Evolutionary conservation across 2,888 invertebrate species (phyloP), one percentile per base, ranked within the genome.

Genomic region (Drosophila anomelani): DNA sequence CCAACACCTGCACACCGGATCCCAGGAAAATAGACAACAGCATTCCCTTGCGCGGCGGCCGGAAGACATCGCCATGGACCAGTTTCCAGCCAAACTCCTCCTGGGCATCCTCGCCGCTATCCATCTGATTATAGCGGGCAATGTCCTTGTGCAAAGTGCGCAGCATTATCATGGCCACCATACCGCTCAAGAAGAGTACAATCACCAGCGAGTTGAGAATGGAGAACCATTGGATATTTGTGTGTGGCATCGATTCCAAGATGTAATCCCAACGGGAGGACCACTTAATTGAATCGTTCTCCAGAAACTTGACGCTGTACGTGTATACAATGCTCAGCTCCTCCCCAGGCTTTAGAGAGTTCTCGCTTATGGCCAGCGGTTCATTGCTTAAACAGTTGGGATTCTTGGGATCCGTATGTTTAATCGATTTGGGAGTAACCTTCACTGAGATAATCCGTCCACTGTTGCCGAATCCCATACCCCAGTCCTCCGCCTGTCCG

Each of bases 261-360:
- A 99, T 99, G 92, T 99, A 99, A 93, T 99, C 99, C 99, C 99
- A 99, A 89, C 99, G 95, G 0, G 98, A 99, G 0, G 98, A 98
- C 99, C 99, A 99, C 93, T 98, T 98, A 15, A 98, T 96, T 0
- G 95, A 94, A 92, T 97, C 95, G 88, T 97, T 96, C 90, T 94
- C 94, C 87, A 94, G 93, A 92, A 97, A 99, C 29, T 93, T 95
- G 0, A 99, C 95, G 8, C 96, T 95, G 93, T 99, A 99, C 0
- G 98, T 95, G 93, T 99, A 99, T 0, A 94, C 94, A 41, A 99
- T 95, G 44, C 94, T 93, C 63, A 97, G 93, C 59, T 92, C 79
- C 91, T 93, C 81, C 85, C 94, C 91, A 75, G 91, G 84, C 73
- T 92, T 85, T 91, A 93, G 82, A 46, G 94, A 92, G n/a, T 93